A percentile compares a stretch with the other conserved stretches of the same genome.
Conservation (phyloP, 53 echinoderm and acorn worm species). For the Holothuria leucospilota region DNA sequence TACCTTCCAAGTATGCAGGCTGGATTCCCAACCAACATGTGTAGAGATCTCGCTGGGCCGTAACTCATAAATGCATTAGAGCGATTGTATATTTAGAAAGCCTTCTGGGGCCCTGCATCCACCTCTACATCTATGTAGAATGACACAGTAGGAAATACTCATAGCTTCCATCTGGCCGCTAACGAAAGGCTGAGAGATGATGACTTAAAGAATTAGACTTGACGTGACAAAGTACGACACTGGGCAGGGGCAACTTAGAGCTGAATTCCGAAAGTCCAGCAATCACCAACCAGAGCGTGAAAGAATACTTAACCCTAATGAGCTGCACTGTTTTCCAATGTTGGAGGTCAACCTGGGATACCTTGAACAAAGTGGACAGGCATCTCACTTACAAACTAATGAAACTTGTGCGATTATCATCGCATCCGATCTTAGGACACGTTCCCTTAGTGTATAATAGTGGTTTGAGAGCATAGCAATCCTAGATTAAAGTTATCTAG, state of each 20-base stretch:
- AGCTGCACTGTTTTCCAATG: conserved; percentile 2
- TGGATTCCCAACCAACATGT: conserved; percentile 14
- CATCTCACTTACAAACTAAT: too few species aligned
- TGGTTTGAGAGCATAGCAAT: too few species aligned
- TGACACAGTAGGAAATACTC: conserved; percentile 1
- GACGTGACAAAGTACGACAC: conserved; percentile 36
- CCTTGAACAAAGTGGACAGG: background rate
- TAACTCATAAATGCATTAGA: conserved; percentile 45
- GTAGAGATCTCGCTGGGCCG: conserved; percentile 24
- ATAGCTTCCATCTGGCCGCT: conserved; percentile 22
- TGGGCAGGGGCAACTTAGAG: background rate
- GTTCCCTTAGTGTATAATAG: too few species aligned
- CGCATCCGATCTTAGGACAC: too few species aligned
- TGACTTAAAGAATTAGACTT: background rate
- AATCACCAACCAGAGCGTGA: background rate
- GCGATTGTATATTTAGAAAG: conserved; percentile 32
- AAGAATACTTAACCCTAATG: conserved; percentile 35
- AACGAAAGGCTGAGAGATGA: conserved; percentile 17
- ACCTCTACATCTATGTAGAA: background rate
- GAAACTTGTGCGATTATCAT: too few species aligned
- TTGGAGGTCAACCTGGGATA: conserved; percentile 1
- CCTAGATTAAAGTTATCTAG: too few species aligned
- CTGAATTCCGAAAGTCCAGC: background rate
- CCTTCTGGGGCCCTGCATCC: conserved; percentile 14
- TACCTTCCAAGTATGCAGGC: conserved; percentile 38